Evolutionary conservation across 1,140 invertebrate genomes (phyloP).

Genomic region (Drosophila parabipectinata): DNA sequence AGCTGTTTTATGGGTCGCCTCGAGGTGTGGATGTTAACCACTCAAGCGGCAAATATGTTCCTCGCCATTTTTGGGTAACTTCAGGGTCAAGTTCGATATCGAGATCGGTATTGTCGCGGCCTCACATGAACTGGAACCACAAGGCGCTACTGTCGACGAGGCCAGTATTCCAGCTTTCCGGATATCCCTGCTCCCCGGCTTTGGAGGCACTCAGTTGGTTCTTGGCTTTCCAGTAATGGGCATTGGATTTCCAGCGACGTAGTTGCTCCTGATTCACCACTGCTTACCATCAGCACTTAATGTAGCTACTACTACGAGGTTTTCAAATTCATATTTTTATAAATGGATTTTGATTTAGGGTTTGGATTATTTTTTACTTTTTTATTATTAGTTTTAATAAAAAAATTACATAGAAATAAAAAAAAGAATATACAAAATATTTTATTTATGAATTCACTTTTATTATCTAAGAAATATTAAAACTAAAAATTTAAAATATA

Average conservation of each 20-base stretch:
- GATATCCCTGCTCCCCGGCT: neutral
- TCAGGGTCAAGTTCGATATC: conserved; percentile 46
- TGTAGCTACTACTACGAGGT: conserved; percentile 3
- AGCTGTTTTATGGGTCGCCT: conserved; percentile 35
- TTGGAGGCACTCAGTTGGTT: neutral
- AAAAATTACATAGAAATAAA: too few species aligned
- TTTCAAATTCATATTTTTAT: neutral
- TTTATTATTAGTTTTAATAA: neutral
- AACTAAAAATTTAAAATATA: too few species aligned
- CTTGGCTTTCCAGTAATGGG: neutral
- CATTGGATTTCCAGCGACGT: conserved; percentile 39
- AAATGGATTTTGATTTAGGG: neutral
- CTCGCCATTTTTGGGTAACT: conserved; percentile 39
- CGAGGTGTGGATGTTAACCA: conserved; percentile 15
- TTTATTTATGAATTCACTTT: too few species aligned
- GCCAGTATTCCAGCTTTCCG: conserved; percentile 1
- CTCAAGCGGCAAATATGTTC: conserved; percentile 60
- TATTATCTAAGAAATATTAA: too few species aligned
- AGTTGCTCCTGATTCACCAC: conserved; percentile 46
- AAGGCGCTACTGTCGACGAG: conserved; percentile 63
- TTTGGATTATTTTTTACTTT: neutral
- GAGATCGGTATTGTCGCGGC: conserved; percentile 20
- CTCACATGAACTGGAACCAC: conserved; percentile 67
- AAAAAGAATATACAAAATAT: too few species aligned
- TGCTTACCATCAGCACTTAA: conserved; percentile 11